Percentiles rank a stretch among this genome's conserved stretches.
These are phyloP conservation scores for Panzeria rudis DNA, from an alignment of 2,888 invertebrate species.

Conservation along the genomic window DNA sequence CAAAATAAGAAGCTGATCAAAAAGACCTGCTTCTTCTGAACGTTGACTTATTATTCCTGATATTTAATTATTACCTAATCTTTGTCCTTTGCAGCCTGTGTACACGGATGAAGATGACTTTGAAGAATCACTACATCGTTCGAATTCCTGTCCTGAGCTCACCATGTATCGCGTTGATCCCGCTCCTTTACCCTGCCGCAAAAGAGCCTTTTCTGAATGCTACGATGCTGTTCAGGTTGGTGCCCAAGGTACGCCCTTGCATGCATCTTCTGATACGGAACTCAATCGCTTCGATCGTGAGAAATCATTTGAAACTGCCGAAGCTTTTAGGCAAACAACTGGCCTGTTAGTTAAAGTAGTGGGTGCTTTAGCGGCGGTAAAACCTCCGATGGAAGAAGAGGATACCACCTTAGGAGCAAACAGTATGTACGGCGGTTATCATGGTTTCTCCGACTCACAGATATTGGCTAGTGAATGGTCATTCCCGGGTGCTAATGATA, in stretches of 20 bases:
- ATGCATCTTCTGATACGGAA: constrained; percentile 92
- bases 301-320: constrained; percentile 87
- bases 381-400: constrained; percentile 83
- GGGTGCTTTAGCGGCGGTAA: constrained; percentile 88
- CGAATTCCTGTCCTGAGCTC: constrained; percentile 89
- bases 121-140: constrained; percentile 83
- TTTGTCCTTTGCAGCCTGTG: constrained; percentile 86
- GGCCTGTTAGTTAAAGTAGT: constrained; percentile 91
- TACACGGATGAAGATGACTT: constrained; percentile 87
- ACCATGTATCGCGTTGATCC: constrained; percentile 86
- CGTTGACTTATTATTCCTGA: neutral
- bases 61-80: neutral
- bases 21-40: no score
- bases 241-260: constrained; percentile 75
- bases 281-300: constrained; percentile 90
- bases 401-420: constrained; percentile 76
- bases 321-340: constrained; percentile 89
- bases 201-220: constrained; percentile 88
- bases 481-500: constrained; percentile 80
- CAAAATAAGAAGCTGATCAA: no score
- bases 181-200: constrained; percentile 84
- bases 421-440: constrained; percentile 84
- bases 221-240: constrained; percentile 82
- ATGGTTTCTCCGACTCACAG: constrained; percentile 90
- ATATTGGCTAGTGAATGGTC: constrained; percentile 90